Base-by-base conservation (phyloP, 1,140 invertebrate species). In the Acromyrmex echinatior region DNA sequence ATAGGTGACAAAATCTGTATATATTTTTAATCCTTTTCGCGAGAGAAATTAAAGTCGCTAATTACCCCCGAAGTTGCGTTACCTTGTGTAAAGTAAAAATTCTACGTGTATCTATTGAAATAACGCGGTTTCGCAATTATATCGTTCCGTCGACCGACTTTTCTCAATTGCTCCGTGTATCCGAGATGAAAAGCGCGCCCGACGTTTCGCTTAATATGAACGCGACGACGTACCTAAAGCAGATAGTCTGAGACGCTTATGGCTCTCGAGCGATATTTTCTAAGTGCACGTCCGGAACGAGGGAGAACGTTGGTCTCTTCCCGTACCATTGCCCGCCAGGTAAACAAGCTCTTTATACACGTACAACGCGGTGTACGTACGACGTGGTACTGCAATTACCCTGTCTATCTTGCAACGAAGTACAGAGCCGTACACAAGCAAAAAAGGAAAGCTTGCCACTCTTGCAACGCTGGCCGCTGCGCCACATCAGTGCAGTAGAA, bases 261-360 rank as follows among this genome's bases (percentile, higher is more conserved):
- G 79, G 65, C 79, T 81, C 65, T 71, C 35, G 79, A 71, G 66
- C 35, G 79, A 81, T 81, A 81, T 81, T 81, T 81, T 81, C 79
- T n/a, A 81, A 70, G 65, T 81, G 51, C 79, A 58, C 65, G 49
- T 9, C 31, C 31, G 31, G 31, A 35, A 35, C 31, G 31, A 35
- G 6, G 6, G 31, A 9, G 45, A 71, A 81, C 53, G 79, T 28
- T 35, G 5, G 39, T n/a, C 18, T 18, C 31, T 4, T 31, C 31
- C 63, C 51, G 31, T 71, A 58, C 51, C 65, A 65, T 79, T 71
- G 65, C 66, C 35, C 79, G 65, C 31, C 51, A 81, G 66, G 51
- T 81, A 81, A 81, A 81, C 79, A 81, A 81, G 79, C 65, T 81
- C 79, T 81, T 81, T 81, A 81, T 81, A 81, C 66, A 81, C 28